Base-by-base conservation (phyloP, 23 tunicate genomes). In the Ascidia mentula region DNA sequence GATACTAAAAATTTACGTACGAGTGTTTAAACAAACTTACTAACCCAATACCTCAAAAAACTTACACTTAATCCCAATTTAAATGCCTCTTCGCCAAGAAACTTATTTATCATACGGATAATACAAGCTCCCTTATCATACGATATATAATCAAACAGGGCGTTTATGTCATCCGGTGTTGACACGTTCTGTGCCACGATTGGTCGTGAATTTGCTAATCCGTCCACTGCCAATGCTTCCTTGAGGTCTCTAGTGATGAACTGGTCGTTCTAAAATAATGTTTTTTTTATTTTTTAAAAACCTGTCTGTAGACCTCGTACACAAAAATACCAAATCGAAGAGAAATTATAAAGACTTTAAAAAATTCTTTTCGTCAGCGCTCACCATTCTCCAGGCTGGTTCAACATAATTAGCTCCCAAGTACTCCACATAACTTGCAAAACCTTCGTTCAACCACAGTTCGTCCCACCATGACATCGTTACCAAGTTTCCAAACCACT, bases 401-500 rank as follows among this genome's bases (percentile, higher is more conserved):
- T 87, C 80, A 6, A 92, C 97, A 31, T 73, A 46, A 33, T 78
- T 71, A 3, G 79, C 73, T 72, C 92, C 97, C 12, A 92, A 86
- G 59, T 87, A 92, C 60, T 90, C 91, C 45, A 86, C 46, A 74
- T 92, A 92, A 5, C 83, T 76, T 9, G 97, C 97, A 42, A 92
- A 92, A 40, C 97, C 97, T 75, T 92, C 97, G 45, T 92, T 92
- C 76, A 92, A 77, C 97, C 97, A 92, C 7, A 92, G 74, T 38
- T 92, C 91, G 72, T 87, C 92, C 97, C 97, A 92, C 97, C 97
- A 92, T 17, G 59, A 46, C n/a, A 88, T 84, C 42, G 83, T 92
- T 0, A 92, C 85, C 81, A 92, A 69, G 75, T 92, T 92, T 0
- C 97, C 97, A 53, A 92, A 92, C 97, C 97, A 92, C 97, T 92